A percentile compares a stretch with the other conserved stretches of the same genome.
Conservation (phyloP, 2,113 vertebrate species). For the Vidua chalybeata region DNA sequence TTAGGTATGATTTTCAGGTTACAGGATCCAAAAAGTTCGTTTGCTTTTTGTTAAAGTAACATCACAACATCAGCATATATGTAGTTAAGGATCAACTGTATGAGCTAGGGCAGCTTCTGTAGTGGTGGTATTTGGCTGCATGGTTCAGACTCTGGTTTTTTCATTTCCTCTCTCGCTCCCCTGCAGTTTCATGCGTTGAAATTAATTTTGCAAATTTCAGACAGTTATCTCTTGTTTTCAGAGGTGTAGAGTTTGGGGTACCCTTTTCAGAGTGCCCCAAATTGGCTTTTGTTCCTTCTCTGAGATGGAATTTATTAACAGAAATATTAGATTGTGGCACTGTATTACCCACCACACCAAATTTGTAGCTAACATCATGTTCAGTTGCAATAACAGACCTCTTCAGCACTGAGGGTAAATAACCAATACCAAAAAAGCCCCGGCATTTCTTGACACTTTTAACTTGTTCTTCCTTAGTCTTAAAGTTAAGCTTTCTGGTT, state of each 20-base stretch:
- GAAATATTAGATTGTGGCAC: not conserved
- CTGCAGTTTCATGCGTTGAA: not conserved
- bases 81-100: not conserved
- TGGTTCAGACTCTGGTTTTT: not conserved
- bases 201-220: not conserved
- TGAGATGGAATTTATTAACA: not conserved
- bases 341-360: not conserved
- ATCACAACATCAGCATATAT: not conserved
- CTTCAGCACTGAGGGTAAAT: not conserved
- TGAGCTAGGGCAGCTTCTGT: not conserved
- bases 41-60: not conserved
- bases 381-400: not conserved
- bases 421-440: not conserved
- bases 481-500: not conserved
- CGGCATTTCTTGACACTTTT: not conserved
- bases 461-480: not conserved
- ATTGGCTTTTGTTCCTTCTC: not conserved
- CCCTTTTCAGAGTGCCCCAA: not conserved
- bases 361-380: not conserved
- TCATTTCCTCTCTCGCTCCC: fast-evolving
- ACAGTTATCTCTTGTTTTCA: not conserved
- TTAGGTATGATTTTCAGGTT: not conserved
- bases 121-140: not conserved
- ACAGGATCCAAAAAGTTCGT: not conserved
- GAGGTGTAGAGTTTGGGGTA: not conserved